Base-by-base conservation (phyloP, 2,797 vertebrate genomes). In the Sebastes taczanowskii region DNA sequence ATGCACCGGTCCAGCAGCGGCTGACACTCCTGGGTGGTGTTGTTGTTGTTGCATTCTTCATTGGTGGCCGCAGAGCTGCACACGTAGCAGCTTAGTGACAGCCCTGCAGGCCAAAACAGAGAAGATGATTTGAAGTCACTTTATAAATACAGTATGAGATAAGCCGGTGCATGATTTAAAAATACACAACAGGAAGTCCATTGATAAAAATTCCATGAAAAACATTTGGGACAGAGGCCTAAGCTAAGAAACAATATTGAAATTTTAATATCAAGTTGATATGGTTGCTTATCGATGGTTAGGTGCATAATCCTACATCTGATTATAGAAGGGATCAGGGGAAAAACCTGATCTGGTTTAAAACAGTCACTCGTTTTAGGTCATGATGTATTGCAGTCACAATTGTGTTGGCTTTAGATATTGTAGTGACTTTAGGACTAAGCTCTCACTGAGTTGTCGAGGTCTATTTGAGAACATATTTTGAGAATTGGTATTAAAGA, bases 1-100 rank as follows among this genome's bases (percentile, higher is more conserved):
- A 96, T 95, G 87, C 95, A 95, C 3, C 85, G 93, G 86, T 95
- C 85, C 46, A 87, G 84, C 0, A 88, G 91, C 14, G 68, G 6
- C 59, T 67, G 78, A 34, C 94, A 95, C 20, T 72, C 52, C 74
- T 85, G 74, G 5, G 13, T 67, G 68, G 35, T 90, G 20, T 34
- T 30, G 91, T 94, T 95, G 76, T 90, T 16, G 92, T 94, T 96
- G 35, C 35, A 95, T 29, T 80, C 35, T 1, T 81, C 81, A 38
- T 94, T 95, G 22, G 85, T 91, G 55, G 78, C 0, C 1, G 83
- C 56, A 2, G 91, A 78, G 23, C 23, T 85, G 91, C 95, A 95
- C 61, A 92, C 76, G 2, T 91, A 95, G 85, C 94, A 96, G 7
- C 72, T 76, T 62, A 95, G 52, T 8, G 88, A 76, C 58, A 78